Percentiles rank a stretch among this genome's conserved stretches.
Conservation (phyloP, 2,888 invertebrate genomes). For the Physocephala rufipes region DNA sequence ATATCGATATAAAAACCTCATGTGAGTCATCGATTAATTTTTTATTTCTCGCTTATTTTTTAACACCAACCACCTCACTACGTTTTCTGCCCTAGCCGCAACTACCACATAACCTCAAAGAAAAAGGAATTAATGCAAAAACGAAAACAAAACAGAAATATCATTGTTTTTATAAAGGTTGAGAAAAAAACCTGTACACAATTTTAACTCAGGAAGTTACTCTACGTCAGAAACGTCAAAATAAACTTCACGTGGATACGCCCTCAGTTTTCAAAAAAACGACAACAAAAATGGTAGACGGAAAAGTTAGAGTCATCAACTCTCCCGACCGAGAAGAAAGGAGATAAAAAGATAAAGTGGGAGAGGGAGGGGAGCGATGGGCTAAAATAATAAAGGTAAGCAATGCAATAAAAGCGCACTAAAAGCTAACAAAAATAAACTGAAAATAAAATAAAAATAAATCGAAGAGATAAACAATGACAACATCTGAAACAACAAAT, state of each 20-base stretch:
- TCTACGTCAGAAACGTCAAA: neutral
- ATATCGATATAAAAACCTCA: no score
- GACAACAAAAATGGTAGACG: neutral
- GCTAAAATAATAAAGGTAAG: neutral
- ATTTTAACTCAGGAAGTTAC: slow-evolving; percentile 3
- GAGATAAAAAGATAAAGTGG: neutral
- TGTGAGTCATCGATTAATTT: no score
- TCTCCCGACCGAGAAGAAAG: neutral
- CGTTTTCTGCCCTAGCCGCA: no score
- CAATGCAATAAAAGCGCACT: neutral
- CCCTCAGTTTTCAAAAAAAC: neutral
- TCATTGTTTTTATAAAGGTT: no score
- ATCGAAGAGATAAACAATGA: no score
- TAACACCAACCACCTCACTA: no score
- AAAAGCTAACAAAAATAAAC: neutral
- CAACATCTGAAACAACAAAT: no score
- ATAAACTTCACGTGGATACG: neutral
- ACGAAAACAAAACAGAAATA: no score
- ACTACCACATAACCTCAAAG: no score
- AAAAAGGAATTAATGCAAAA: no score
- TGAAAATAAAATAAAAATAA: neutral
- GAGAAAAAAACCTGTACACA: no score
- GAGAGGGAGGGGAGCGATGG: neutral
- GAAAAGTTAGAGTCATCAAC: neutral
- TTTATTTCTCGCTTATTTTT: no score